A percentile compares a stretch with the other conserved stretches of the same genome.
Conservation (phyloP, 2,113 vertebrate species). For the Hippocampus comes region DNA sequence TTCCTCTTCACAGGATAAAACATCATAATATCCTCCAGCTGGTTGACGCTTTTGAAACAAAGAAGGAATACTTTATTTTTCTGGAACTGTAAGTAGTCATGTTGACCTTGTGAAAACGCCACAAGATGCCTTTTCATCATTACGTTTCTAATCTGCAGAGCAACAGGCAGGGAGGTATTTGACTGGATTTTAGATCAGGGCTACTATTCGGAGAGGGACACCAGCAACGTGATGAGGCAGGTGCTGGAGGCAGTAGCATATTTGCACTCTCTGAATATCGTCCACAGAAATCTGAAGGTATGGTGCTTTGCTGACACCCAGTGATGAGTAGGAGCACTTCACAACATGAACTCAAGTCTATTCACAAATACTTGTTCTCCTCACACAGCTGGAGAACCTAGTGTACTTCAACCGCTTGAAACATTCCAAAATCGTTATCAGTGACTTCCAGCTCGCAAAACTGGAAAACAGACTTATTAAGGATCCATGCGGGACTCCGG, state of each 20-base stretch:
- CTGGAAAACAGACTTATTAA: constrained; percentile 95
- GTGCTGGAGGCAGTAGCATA: constrained; percentile 95
- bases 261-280: constrained; percentile 92
- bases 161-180: constrained; percentile 94
- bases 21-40: constrained; percentile 96
- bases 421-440: constrained; percentile 99
- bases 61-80: constrained; percentile 97
- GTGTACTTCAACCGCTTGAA: constrained; percentile 97
- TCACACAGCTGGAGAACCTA: constrained; percentile 88
- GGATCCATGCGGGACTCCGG: constrained; percentile 95
- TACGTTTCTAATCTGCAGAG: constrained; percentile 66
- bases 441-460: constrained; percentile 97
- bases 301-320: constrained; percentile 47
- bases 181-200: constrained; percentile 99
- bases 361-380: constrained; percentile 6
- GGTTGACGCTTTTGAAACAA: constrained; percentile 95
- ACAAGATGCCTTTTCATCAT: not conserved
- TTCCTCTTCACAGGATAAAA: constrained; percentile 81
- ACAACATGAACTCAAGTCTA: constrained; percentile 1
- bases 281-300: constrained; percentile 98
- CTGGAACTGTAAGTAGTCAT: constrained; percentile 89
- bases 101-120: not conserved
- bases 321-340: constrained; percentile 37
- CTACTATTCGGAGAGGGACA: constrained; percentile 96
- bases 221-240: constrained; percentile 96